A percentile compares a stretch with the other conserved stretches of the same genome.
Evolutionary conservation across 2,113 vertebrate genomes (phyloP).

Genomic region (Anhinga anhinga): DNA sequence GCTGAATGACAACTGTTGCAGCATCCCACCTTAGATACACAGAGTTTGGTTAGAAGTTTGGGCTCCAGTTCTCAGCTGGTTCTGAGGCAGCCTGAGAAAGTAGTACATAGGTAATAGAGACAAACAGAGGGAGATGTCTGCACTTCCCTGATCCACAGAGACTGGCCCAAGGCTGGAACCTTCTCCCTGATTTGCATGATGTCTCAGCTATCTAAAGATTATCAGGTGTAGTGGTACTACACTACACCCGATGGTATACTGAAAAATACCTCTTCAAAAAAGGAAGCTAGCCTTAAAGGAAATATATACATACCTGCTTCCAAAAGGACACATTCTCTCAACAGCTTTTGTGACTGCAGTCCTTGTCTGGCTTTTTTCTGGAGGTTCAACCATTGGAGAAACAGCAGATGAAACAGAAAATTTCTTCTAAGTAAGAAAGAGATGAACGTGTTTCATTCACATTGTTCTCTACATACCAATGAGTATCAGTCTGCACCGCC

Average conservation of each 20-base stretch:
- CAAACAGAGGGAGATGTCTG: not conserved
- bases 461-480: not conserved
- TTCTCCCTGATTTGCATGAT: not conserved
- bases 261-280: not conserved
- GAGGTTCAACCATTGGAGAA: conserved; percentile 14
- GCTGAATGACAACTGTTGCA: not conserved
- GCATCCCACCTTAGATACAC: not conserved
- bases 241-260: not conserved
- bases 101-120: not conserved
- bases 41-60: not conserved
- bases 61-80: not conserved
- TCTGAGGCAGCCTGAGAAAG: not conserved
- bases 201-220: not conserved
- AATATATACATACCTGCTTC: conserved; percentile 77
- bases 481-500: not conserved
- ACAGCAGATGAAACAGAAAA: not conserved
- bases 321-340: conserved; percentile 79
- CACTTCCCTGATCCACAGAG: not conserved
- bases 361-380: conserved; percentile 53
- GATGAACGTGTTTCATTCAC: not conserved
- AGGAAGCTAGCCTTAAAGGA: not conserved
- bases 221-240: not conserved
- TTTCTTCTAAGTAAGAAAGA: conserved; percentile 21
- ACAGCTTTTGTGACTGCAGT: conserved; percentile 71
- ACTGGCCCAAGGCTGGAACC: not conserved